Base-by-base conservation (phyloP, 2,797 vertebrate species). In the Tapirus indicus region DNA sequence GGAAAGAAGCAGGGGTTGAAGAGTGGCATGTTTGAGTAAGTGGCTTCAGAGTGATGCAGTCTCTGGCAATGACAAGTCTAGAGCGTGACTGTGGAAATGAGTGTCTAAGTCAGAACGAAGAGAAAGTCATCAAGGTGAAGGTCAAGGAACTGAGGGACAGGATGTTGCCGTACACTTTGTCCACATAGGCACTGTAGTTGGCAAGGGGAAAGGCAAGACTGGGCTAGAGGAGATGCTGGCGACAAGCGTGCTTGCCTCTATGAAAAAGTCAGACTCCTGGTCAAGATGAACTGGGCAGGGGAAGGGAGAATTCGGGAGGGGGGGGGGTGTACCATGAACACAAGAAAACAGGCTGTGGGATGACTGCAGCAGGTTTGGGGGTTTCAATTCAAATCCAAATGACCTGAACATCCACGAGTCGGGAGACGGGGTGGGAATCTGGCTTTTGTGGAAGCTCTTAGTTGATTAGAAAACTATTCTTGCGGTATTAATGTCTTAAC, bases 381-480 rank as follows among this genome's bases (percentile, higher is more conserved):
- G 20, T 91, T 54, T 54, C 38, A 41, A 60, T 71, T 72, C 79
- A 85, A 79, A 96, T 6, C 35, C 58, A 88, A 92, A 96, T 77
- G 18, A 41, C 58, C 10, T 14, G 25, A 78, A 82, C 41, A 94
- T 56, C 32, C 75, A 75, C 27, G 41, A 35, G 25, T 12, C 14
- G 1, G 18, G 54, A 3, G 21, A 3, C 7, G 12, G 69, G 27
- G 27, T 69, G 66, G 35, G 21, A 60, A 58, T 64, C 25, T 92
- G 71, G 54, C 12, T 90, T 75, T 88, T 64, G 20, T 12, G 38
- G 44, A 82, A 62, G 25, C 44, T 79, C 29, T 52, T 92, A 89
- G 71, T 44, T 93, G 25, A 29, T 92, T 88, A 74, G 58, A 93
- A 97, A 89, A 32, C 58, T 89, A 86, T 79, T 79, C 86, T 75